phyloP scores from a whole-genome alignment of 1,140 invertebrate genomes.

The Drosophila oshimai region DNA sequence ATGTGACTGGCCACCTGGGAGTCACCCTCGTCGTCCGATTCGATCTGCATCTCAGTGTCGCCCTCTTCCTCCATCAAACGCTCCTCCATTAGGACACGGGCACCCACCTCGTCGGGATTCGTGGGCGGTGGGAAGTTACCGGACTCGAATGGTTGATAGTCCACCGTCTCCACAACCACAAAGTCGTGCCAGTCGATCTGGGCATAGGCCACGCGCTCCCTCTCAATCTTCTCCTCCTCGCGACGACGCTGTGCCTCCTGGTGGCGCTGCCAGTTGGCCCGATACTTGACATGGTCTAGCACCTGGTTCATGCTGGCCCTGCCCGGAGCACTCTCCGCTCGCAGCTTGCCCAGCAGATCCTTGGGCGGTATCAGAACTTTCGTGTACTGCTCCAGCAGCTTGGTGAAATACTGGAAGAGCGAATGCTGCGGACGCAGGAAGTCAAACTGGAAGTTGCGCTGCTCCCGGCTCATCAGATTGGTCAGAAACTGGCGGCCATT shows the following conservation, averaged over 20 bases:
- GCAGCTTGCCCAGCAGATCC: conserved; percentile 91
- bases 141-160: conserved; percentile 98
- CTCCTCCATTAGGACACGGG: conserved; percentile 93
- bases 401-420: conserved; percentile 99
- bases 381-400: conserved; percentile 98
- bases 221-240: conserved; percentile 97
- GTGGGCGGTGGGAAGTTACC: conserved; percentile 98
- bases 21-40: conserved; percentile 88
- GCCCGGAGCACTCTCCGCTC: conserved; percentile 87
- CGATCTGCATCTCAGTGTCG: conserved; percentile 88
- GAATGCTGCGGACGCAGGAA: conserved; percentile 99
- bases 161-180: conserved; percentile 99
- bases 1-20: conserved; percentile 64
- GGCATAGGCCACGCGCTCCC: conserved; percentile 97
- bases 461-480: conserved; percentile 98
- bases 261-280: conserved; percentile 98
- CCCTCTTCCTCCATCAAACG: conserved; percentile 83
- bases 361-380: conserved; percentile 97
- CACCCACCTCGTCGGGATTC: conserved; percentile 97
- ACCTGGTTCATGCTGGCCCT: conserved; percentile 87
- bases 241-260: conserved; percentile 95
- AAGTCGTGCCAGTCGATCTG: conserved; percentile 99
- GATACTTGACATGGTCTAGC: conserved; percentile 95
- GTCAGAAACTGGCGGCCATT: conserved; percentile 99
- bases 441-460: conserved; percentile 99